phyloP scores from a whole-genome alignment of 2,113 vertebrate genomes.

The Tychaedon coryphoeus region DNA sequence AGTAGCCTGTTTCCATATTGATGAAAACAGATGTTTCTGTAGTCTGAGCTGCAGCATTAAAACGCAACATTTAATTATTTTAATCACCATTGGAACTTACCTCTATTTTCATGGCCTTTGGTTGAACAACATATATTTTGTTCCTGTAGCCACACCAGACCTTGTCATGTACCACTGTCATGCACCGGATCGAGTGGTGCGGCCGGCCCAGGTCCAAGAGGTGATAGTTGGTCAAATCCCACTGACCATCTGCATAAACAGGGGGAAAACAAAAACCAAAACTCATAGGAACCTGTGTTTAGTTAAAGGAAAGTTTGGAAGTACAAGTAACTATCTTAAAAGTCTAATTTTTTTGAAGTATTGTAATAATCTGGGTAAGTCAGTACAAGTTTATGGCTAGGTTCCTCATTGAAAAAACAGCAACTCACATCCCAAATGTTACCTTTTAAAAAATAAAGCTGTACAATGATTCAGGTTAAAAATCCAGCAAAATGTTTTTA shows the following conservation, averaged over 20 bases:
- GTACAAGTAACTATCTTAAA: neutral
- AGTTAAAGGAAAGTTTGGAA: neutral
- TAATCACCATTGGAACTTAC: conserved; percentile 60
- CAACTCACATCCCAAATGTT: neutral
- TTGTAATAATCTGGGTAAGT: neutral
- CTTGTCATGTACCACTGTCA: conserved; percentile 96
- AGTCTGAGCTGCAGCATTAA: neutral
- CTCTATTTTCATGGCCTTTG: conserved; percentile 98
- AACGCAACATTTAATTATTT: neutral
- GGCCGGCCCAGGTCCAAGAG: conserved; percentile 90
- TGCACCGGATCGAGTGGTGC: conserved; percentile 93
- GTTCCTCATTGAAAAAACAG: neutral
- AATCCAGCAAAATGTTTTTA: neutral
- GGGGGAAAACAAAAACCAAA: neutral
- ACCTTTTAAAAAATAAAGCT: neutral
- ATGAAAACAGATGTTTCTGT: neutral
- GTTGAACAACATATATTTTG: conserved; percentile 96
- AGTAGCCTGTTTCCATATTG: neutral
- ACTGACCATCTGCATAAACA: conserved; percentile 88
- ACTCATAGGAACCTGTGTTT: neutral
- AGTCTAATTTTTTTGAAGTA: neutral
- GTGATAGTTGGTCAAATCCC: conserved; percentile 98
- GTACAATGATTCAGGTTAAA: neutral
- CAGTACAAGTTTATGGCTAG: neutral
- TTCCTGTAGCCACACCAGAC: conserved; percentile 98